Evolutionary conservation across 1,140 invertebrate genomes (phyloP).

Genomic region (Diplogasteroides magnus): DNA sequence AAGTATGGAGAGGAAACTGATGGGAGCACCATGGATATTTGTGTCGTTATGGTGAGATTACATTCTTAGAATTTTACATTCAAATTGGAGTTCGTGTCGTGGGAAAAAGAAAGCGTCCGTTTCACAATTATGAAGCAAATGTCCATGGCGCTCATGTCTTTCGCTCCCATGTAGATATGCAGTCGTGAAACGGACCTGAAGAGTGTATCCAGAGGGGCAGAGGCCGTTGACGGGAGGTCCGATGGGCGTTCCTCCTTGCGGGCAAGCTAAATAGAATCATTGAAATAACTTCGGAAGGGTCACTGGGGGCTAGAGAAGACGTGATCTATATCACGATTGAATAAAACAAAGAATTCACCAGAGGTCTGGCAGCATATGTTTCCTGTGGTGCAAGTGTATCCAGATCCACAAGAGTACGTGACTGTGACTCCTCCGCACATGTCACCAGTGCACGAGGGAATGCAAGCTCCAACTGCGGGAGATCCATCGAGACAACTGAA

Average conservation of each 20-base stretch:
- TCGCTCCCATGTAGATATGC: too few relatives aligned
- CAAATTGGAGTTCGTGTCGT: too few relatives aligned
- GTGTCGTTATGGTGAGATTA: too few relatives aligned
- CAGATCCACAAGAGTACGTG: conserved; percentile 28
- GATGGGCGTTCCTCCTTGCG: conserved; percentile 41
- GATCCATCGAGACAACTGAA: conserved; percentile 50
- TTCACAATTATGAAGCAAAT: too few relatives aligned
- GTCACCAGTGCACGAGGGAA: conserved; percentile 36
- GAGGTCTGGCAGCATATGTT: conserved; percentile 52
- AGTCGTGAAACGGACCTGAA: too few relatives aligned
- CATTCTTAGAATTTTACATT: too few relatives aligned
- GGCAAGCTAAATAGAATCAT: too few relatives aligned
- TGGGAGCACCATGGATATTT: too few relatives aligned
- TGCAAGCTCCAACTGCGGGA: conserved; percentile 52
- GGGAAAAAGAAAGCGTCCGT: too few relatives aligned
- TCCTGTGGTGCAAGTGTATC: conserved; percentile 52
- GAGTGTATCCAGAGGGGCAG: conserved; percentile 47
- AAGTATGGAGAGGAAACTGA: too few relatives aligned
- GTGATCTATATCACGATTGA: not conserved
- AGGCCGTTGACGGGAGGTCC: conserved; percentile 47
- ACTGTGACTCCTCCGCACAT: conserved; percentile 39
- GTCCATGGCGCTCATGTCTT: too few relatives aligned
- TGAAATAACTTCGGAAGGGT: not conserved
- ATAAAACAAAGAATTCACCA: conserved; percentile 39
- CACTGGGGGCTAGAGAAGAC: not conserved